A percentile compares a stretch with the other conserved stretches of the same genome.
Evolutionary conservation across 2,797 vertebrate species (phyloP).

Genomic region (Pseudomugil tenellus): DNA sequence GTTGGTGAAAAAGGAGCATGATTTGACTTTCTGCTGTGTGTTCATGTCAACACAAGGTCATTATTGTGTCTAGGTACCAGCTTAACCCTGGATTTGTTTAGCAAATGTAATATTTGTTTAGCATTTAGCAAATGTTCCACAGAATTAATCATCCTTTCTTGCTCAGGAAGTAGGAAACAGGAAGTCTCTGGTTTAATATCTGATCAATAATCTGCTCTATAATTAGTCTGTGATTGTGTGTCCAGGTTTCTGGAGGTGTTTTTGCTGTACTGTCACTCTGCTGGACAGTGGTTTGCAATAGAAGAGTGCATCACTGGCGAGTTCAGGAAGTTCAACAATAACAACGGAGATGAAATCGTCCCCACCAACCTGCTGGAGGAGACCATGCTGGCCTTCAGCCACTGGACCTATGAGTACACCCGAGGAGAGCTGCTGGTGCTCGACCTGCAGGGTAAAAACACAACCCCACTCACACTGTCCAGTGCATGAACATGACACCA

Average conservation of each 20-base stretch:
- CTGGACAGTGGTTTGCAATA: conserved; percentile 98
- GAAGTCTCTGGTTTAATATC: not conserved
- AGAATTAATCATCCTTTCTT: not conserved
- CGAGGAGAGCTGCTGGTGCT: conserved; percentile 94
- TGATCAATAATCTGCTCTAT: not conserved
- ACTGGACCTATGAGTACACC: conserved; percentile 97
- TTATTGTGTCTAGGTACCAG: not conserved
- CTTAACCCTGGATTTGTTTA: not conserved
- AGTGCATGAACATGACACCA: too few species aligned
- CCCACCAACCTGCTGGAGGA: conserved; percentile 96
- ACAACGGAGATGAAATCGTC: conserved; percentile 98
- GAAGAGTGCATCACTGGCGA: conserved; percentile 98
- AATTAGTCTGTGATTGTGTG: not conserved
- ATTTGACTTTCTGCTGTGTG: not conserved
- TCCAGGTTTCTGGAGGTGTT: conserved; percentile 96
- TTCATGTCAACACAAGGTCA: not conserved
- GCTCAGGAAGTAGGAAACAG: too few species aligned
- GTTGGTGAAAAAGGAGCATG: not conserved
- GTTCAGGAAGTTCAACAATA: conserved; percentile 98
- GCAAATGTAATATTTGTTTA: conserved; percentile 1
- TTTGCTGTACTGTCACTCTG: conserved; percentile 96
- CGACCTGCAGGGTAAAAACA: conserved; percentile 91
- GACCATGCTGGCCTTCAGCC: conserved; percentile 98
- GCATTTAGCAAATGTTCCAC: not conserved
- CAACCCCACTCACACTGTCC: too few species aligned